phyloP scores from a whole-genome alignment of 2,888 invertebrate species.

The Drosophila peninsularis region DNA sequence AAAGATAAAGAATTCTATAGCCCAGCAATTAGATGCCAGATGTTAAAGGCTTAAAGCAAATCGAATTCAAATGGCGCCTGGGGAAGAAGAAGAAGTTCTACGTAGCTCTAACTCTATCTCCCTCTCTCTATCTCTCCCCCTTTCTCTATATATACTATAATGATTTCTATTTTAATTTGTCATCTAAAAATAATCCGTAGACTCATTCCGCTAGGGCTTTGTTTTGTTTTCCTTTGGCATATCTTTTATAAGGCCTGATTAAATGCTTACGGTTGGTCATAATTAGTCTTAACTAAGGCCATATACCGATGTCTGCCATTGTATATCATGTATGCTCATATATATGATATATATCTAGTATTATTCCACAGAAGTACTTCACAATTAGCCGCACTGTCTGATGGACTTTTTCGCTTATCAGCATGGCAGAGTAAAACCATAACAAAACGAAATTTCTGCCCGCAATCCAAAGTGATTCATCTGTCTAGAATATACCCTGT shows the following conservation, averaged over 20 bases:
- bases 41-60: conserved; percentile 37
- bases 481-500: conserved; percentile 5
- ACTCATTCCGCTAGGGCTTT: conserved; percentile 37
- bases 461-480: conserved; percentile 14
- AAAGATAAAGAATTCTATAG: conserved; percentile 50
- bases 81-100: no score
- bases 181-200: conserved; percentile 42
- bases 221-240: conserved; percentile 17
- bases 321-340: not conserved
- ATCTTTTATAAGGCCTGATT: conserved; percentile 17
- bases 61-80: conserved; percentile 13
- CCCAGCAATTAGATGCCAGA: conserved; percentile 38
- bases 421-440: not conserved
- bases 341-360: conserved; percentile 22
- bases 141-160: not conserved
- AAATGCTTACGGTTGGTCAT: conserved; percentile 28
- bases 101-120: not conserved
- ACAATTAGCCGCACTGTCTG: conserved; percentile 38
- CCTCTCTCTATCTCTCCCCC: no score
- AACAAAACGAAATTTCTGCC: not conserved
- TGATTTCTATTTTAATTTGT: conserved; percentile 16
- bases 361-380: conserved; percentile 28
- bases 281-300: conserved; percentile 32
- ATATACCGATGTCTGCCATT: conserved; percentile 17
- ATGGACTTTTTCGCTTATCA: conserved; percentile 47